Percentiles rank a stretch among this genome's conserved stretches.
These are phyloP conservation scores for Eremobia ochroleuca DNA, from an alignment of 2,888 invertebrate species.

Conservation along the genomic window DNA sequence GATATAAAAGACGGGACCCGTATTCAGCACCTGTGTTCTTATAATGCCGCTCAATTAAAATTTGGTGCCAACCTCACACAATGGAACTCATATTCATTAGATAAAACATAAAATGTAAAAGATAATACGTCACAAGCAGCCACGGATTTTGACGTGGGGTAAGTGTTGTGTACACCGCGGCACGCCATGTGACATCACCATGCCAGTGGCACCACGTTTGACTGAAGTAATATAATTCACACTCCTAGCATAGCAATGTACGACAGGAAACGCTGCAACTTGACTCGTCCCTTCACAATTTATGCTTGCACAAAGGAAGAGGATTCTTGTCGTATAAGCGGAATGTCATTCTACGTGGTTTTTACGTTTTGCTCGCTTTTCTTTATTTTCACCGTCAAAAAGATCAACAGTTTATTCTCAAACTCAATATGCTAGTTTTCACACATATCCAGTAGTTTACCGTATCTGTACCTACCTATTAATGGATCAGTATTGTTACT, in stretches of 20 bases:
- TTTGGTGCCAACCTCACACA: slow-evolving; percentile 67
- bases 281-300: slow-evolving; percentile 68
- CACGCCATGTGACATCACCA: slow-evolving; percentile 13
- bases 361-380: slow-evolving; percentile 34
- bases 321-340: slow-evolving; percentile 65
- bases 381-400: slow-evolving; percentile 37
- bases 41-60: slow-evolving; percentile 77
- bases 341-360: slow-evolving; percentile 54
- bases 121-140: slow-evolving; percentile 56
- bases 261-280: slow-evolving; percentile 50
- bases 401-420: background rate
- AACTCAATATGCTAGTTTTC: background rate
- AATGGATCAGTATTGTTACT: background rate
- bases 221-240: slow-evolving; percentile 61
- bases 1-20: slow-evolving; percentile 74
- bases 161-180: slow-evolving; percentile 44
- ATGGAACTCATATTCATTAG: slow-evolving; percentile 59
- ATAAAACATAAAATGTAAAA: slow-evolving; percentile 60
- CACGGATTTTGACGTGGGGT: slow-evolving; percentile 63
- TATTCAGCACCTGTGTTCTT: slow-evolving; percentile 79
- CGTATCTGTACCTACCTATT: background rate
- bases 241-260: slow-evolving; percentile 42
- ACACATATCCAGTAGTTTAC: background rate
- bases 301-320: slow-evolving; percentile 71
- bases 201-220: slow-evolving; percentile 13